Evolutionary conservation across 2,888 invertebrate genomes (phyloP).

Genomic region (Junonia oenone): DNA sequence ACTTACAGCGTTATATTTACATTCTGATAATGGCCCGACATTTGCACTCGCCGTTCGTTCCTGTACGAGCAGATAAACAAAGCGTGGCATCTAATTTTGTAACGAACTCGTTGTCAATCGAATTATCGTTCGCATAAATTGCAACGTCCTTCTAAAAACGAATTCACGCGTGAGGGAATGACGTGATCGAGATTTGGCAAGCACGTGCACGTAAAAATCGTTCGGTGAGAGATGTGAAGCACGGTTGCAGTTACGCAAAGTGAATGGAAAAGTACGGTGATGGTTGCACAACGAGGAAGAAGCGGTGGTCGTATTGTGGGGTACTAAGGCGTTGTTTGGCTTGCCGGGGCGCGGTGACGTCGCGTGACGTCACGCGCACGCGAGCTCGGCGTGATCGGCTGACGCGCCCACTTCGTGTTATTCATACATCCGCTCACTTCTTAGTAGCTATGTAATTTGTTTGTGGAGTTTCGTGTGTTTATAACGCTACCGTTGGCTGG

Average conservation of each 20-base stretch:
- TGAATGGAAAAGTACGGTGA: conserved; percentile 57
- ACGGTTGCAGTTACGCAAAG: conserved; percentile 42
- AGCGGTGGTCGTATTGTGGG: conserved; percentile 28
- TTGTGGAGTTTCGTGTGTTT: conserved; percentile 22
- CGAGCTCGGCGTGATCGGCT: conserved; percentile 47
- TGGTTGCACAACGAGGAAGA: conserved; percentile 31
- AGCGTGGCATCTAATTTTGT: conserved; percentile 11
- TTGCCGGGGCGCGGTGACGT: conserved; percentile 54
- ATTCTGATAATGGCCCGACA: conserved; percentile 34
- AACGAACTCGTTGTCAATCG: not conserved
- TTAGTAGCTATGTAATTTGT: conserved; percentile 32
- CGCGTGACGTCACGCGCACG: conserved; percentile 61
- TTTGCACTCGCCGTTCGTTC: conserved; percentile 35
- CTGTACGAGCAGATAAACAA: conserved; percentile 27
- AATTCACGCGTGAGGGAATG: not conserved
- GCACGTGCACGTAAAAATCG: conserved; percentile 7
- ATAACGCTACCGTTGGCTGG: conserved; percentile 9
- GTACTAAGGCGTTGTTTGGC: conserved; percentile 33
- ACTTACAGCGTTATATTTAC: conserved; percentile 31
- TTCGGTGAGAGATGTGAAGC: conserved; percentile 13
- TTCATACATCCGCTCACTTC: conserved; percentile 33
- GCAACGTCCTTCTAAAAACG: not conserved
- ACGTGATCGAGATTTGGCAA: not conserved
- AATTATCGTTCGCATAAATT: not conserved
- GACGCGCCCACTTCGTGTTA: conserved; percentile 53